Percentiles rank a stretch among this genome's conserved stretches.
These are phyloP conservation scores for Aromia moschata DNA, from an alignment of 2,888 invertebrate species.

Conservation along the genomic window DNA sequence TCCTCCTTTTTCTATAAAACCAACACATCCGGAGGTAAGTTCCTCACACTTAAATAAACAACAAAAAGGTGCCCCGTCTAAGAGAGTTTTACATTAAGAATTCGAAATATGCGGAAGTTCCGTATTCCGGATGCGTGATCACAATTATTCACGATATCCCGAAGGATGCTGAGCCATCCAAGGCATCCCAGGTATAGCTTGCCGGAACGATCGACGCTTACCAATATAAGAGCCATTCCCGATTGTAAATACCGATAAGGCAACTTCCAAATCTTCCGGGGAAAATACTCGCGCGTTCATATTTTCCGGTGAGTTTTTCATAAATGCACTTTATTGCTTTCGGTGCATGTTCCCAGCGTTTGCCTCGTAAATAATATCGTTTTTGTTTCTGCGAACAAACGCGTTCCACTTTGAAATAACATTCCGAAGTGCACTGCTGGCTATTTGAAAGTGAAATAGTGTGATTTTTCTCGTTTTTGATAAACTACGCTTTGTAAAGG, in stretches of 20 bases:
- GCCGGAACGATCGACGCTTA: slow-evolving; percentile 27
- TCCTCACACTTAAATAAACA: neutral
- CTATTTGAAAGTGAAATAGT: too few species aligned
- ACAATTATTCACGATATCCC: slow-evolving; percentile 40
- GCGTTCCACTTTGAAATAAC: neutral
- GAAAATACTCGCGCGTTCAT: slow-evolving; percentile 20
- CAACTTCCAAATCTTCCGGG: slow-evolving; percentile 11
- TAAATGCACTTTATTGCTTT: slow-evolving; percentile 29
- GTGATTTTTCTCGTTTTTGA: too few species aligned
- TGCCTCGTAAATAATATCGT: slow-evolving; percentile 11
- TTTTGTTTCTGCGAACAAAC: slow-evolving; percentile 9
- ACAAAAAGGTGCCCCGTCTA: neutral
- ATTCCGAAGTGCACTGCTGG: too few species aligned
- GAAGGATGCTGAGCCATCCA: slow-evolving; percentile 32
- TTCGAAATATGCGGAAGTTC: neutral
- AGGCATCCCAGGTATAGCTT: slow-evolving; percentile 28
- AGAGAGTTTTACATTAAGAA: neutral
- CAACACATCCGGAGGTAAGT: too few species aligned
- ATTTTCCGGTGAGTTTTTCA: slow-evolving; percentile 15
- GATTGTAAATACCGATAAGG: slow-evolving; percentile 29
- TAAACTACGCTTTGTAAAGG: too few species aligned
- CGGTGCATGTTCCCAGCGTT: slow-evolving; percentile 14
- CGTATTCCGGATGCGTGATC: neutral
- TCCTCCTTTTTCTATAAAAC: too few species aligned
- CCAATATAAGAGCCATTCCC: slow-evolving; percentile 28